Base-by-base conservation (phyloP, 2,888 invertebrate genomes). In the Lordiphosa andalusiaca region DNA sequence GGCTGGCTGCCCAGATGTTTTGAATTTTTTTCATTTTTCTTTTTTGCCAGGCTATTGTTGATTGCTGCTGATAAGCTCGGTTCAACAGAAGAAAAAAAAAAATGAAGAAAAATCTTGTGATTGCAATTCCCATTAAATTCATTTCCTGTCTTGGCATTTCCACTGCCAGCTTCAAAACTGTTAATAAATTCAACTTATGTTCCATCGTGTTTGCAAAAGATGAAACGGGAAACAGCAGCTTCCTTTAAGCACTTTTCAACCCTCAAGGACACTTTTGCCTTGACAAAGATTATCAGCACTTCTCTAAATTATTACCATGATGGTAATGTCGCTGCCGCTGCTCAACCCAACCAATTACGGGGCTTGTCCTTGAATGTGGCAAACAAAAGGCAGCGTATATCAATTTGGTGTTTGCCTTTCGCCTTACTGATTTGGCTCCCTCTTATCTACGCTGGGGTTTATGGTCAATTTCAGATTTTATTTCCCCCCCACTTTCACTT, bases 401-500 rank as follows among this genome's bases (percentile, higher is more conserved):
- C 78, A 74, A 73, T 73, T 73, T 73, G 66, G 58, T 66, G 75
- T 68, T 74, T 54, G 68, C 72, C 69, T 66, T 73, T 60, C 10
- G 33, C 42, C 10, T 36, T 21, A 19, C 19, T 47, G 19, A 10
- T 44, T 33, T 30, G 4, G 19, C 35, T 36, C n/a, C 12, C 16
- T 46, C 56, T 63, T 64, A 64, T 63, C 56, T 63, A 50, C 39
- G 56, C 49, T 56, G 10, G 25, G 12, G 46, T 69, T 78, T 69
- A 78, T 75, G 69, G 76, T 67, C 76, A 67, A 75, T 74, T 74
- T 67, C 58, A 56, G 57, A 65, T 63, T 63, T 64, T 51, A 64
- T 64, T 50, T 51, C 57, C 16, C 23, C 23, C 38, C 36, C 10
- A 50, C 51, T 64, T 42, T 53, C 23, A 44, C 25, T 53, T 61